Base-by-base conservation (phyloP, 2,888 invertebrate species). In the Caenorhabditis virilis region DNA sequence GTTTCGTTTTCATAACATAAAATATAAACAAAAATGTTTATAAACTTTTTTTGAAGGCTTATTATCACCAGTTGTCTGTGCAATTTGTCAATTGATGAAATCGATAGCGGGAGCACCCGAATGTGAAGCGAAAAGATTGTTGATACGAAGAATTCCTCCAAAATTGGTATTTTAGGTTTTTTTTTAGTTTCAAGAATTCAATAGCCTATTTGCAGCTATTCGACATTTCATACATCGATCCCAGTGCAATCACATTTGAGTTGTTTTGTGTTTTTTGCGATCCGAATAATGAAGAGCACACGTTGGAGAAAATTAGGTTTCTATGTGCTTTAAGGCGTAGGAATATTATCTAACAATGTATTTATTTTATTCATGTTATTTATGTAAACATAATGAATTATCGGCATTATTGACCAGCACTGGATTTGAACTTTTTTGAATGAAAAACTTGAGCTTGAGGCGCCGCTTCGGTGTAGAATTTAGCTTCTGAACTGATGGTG, bases 381-480 rank as follows among this genome's bases (percentile, higher is more conserved):
- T n/a, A n/a, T n/a, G n/a, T n/a, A n/a, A n/a, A n/a, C n/a, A n/a
- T n/a, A n/a, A n/a, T n/a, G n/a, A n/a, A n/a, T n/a, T n/a, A n/a
- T n/a, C n/a, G n/a, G n/a, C n/a, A n/a, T 49, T 36, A 62, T 50
- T 62, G 61, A 35, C 61, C 61, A 9, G 62, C 62, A 48, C 62
- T 62, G 5, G 62, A 62, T 18, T 63, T 63, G 46, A 63, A 63
- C 33, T 58, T 63, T 33, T 63, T 63, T 11, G 63, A 63, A 23
- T 63, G 63, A n/a, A 63, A 63, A 0, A 63, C 45, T 38, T 63
- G 62, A 7, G 62, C 56, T 16, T 62, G 56, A 2, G 47, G 62
- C n/a, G n/a, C n/a, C 9, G 56, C 49, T 23, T 62, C 62, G 11
- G 56, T 56, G 49, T 63, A 63, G 27, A 63, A 54, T 23, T 53